Evolutionary conservation across 2,888 invertebrate species (phyloP).

Genomic region (Oxystoma pomonae): DNA sequence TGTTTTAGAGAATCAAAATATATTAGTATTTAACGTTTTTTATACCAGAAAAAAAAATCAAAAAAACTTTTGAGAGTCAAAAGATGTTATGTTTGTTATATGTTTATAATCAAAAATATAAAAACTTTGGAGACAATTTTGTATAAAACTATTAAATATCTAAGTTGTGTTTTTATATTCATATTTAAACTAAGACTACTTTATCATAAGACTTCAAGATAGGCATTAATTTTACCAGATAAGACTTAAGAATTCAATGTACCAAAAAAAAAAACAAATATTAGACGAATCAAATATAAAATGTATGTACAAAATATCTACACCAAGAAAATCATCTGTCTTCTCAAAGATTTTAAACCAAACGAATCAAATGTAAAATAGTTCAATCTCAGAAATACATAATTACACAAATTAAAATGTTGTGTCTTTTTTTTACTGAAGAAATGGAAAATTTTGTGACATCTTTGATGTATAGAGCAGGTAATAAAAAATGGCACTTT

Average conservation of each 20-base stretch:
- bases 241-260: not conserved
- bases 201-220: not conserved
- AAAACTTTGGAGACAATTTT: slow-evolving; percentile 35
- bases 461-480: too few relatives aligned
- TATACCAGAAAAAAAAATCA: slow-evolving; percentile 27
- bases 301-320: not conserved
- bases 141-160: slow-evolving; percentile 18
- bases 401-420: not conserved
- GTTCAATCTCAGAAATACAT: not conserved
- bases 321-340: not conserved
- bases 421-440: not conserved
- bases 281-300: not conserved
- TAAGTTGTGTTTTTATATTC: not conserved
- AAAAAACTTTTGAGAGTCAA: slow-evolving; percentile 32
- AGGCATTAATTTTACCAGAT: not conserved
- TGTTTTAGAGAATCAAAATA: slow-evolving; percentile 4
- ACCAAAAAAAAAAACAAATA: too few relatives aligned
- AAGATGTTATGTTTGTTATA: slow-evolving; percentile 36
- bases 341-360: not conserved
- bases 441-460: too few relatives aligned
- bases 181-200: not conserved
- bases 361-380: not conserved
- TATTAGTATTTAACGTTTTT: slow-evolving; percentile 8
- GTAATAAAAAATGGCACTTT: too few relatives aligned
- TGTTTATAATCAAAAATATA: slow-evolving; percentile 26